A percentile compares a stretch with the other conserved stretches of the same genome.
These are phyloP conservation scores for Limanda limanda DNA, from an alignment of 2,113 vertebrate species.

Conservation along the genomic window DNA sequence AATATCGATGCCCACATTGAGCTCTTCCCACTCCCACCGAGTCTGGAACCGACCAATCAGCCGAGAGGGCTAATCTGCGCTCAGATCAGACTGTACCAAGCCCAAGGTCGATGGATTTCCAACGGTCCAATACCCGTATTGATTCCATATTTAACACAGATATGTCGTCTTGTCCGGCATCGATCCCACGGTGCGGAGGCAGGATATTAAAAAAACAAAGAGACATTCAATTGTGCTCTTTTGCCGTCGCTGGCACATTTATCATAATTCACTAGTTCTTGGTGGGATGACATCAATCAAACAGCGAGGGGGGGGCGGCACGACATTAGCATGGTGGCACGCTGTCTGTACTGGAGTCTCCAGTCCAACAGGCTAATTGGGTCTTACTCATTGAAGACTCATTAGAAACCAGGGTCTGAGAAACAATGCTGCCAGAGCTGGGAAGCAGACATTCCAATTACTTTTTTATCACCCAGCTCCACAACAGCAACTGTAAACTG, in stretches of 20 bases:
- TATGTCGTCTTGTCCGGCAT: conserved; percentile 48
- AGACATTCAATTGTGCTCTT: conserved; percentile 15
- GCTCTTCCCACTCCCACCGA: conserved; percentile 15
- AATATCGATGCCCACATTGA: conserved; percentile 21
- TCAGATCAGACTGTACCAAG: conserved; percentile 29
- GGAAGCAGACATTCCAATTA: neutral
- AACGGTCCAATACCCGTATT: conserved; percentile 36
- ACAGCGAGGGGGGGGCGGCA: neutral
- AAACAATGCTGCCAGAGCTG: no score
- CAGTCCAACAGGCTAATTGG: conserved; percentile 9
- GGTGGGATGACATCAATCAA: conserved; percentile 29
- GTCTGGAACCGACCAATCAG: conserved; percentile 32
- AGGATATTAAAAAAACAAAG: conserved; percentile 42
- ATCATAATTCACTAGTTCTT: conserved; percentile 22
- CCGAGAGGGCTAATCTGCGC: conserved; percentile 40
- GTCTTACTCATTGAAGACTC: conserved; percentile 14
- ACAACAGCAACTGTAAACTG: no score
- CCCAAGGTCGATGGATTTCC: conserved; percentile 57
- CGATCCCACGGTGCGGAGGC: conserved; percentile 15
- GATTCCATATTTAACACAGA: conserved; percentile 70
- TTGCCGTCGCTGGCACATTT: conserved; percentile 10
- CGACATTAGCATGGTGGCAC: conserved; percentile 22
- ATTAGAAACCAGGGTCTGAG: no score
- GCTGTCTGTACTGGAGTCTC: conserved; percentile 5
- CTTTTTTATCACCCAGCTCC: neutral